Conservation (phyloP, 2,888 invertebrate species). For the Epiblema foenella region DNA sequence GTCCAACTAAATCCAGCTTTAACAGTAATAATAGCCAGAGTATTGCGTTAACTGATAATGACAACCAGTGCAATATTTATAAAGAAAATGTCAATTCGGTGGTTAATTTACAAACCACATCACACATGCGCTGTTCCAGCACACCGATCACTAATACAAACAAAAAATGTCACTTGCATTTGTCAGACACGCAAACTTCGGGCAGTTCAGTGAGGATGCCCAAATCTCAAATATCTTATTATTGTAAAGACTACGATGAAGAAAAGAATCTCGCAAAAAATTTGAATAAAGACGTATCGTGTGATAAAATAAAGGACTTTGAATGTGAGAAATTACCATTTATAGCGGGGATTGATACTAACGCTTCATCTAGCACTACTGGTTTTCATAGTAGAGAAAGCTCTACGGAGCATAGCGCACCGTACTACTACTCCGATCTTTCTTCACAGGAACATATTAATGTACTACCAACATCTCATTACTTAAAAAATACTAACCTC, state of each 20-base stretch:
- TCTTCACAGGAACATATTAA: constrained; percentile 83
- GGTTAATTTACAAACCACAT: constrained; percentile 51
- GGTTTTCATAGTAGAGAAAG: constrained; percentile 86
- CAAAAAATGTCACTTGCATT: constrained; percentile 53
- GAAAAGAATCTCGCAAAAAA: constrained; percentile 74
- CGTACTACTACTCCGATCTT: constrained; percentile 94
- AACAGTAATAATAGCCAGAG: constrained; percentile 48
- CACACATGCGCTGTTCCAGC: constrained; percentile 70
- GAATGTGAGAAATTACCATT: constrained; percentile 72
- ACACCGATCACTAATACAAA: constrained; percentile 66
- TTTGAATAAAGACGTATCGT: constrained; percentile 69
- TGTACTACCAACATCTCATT: constrained; percentile 74
- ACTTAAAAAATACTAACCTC: constrained; percentile 79
- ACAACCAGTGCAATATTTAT: constrained; percentile 49
- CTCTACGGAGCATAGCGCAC: constrained; percentile 88
- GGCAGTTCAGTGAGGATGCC: constrained; percentile 68
- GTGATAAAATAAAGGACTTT: constrained; percentile 80
- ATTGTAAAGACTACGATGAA: constrained; percentile 75
- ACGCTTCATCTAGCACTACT: constrained; percentile 70
- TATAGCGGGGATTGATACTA: constrained; percentile 65
- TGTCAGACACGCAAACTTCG: constrained; percentile 70
- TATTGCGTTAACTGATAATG: constrained; percentile 55
- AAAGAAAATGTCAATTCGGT: constrained; percentile 63
- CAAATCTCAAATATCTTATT: constrained; percentile 78
- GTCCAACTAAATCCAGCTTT: constrained; percentile 55